A percentile compares a stretch with the other conserved stretches of the same genome.
Evolutionary conservation across 2,113 vertebrate species (phyloP).

Genomic region (Pristiophorus japonicus): DNA sequence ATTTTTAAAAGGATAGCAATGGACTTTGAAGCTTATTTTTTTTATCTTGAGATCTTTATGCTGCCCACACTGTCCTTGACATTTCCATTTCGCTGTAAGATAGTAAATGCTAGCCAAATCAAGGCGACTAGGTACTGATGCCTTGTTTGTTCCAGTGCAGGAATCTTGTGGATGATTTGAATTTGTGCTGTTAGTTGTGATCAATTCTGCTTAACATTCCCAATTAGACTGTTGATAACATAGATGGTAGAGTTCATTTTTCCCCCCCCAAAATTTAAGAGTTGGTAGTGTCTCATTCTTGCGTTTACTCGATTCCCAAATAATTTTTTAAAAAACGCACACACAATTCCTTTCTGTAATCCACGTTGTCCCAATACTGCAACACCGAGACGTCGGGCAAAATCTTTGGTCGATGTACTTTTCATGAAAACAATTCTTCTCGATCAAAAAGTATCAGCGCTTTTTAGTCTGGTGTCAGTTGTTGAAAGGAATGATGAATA

Average conservation of each 20-base stretch:
- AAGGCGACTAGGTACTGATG: neutral
- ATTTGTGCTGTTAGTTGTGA: neutral
- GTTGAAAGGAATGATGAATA: conserved; percentile 52
- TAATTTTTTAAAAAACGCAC: neutral
- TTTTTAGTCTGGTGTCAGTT: conserved; percentile 55
- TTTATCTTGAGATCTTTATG: neutral
- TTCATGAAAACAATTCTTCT: neutral
- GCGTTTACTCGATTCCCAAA: neutral
- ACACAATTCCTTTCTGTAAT: neutral
- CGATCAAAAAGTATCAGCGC: conserved; percentile 46
- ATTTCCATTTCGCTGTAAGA: neutral
- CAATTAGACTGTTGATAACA: neutral
- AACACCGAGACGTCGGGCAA: neutral
- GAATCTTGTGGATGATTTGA: conserved; percentile 1
- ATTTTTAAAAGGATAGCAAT: neutral
- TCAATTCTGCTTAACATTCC: neutral
- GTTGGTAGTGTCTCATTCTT: conserved; percentile 25
- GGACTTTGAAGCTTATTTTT: neutral
- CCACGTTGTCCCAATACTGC: neutral
- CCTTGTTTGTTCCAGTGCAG: neutral
- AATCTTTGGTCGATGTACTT: neutral
- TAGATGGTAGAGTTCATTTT: too few relatives aligned
- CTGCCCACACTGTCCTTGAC: neutral
- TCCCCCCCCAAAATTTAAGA: neutral
- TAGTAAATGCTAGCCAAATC: neutral